Base-by-base conservation (phyloP, 2,797 vertebrate genomes). In the Sebastes hopkinsi region DNA sequence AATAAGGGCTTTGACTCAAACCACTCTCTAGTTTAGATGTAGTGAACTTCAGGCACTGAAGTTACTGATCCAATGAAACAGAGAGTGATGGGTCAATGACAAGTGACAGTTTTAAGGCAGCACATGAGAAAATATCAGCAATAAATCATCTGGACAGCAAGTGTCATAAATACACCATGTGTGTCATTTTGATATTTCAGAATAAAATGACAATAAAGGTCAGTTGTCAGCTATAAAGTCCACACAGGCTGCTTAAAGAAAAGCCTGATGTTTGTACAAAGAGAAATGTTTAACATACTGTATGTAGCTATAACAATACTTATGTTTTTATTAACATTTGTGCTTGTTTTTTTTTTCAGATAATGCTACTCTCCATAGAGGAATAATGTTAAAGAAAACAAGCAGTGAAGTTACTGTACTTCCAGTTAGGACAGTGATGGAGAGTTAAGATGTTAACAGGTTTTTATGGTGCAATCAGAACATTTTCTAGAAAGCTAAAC, bases 1-100 rank as follows among this genome's bases (percentile, higher is more conserved):
- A 88, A 18, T n/a, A 52, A 84, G 79, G 75, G 58, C 73, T 88
- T 75, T 74, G 72, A 81, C 55, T 83, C 56, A 65, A 75, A 80
- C 66, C 75, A 77, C 55, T 76, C 55, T 76, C 62, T 42, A 56
- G 67, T 83, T 81, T 54, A 68, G 56, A 22, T 2, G 20, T 14
- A 22, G 23, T 70, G 30, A 78, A 66, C 70, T 56, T 71, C 68
- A 67, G 67, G 7, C 46, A 22, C 38, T 70, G 29, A 65, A 60
- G 32, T 61, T 18, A 8, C 9, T 58, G 11, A 85, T 80, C 27
- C 32, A 46, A 3, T 60, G 52, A 81, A 52, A 34, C 7, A 6
- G 30, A 75, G 23, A 3, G 56, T 55, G 59, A 77, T 18, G 25
- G 71, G 50, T 72, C 25, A 6, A 29, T 77, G 54, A 67, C 38